These are phyloP conservation scores for Empis livida DNA, from an alignment of 2,888 invertebrate genomes.

Conservation along the genomic window DNA sequence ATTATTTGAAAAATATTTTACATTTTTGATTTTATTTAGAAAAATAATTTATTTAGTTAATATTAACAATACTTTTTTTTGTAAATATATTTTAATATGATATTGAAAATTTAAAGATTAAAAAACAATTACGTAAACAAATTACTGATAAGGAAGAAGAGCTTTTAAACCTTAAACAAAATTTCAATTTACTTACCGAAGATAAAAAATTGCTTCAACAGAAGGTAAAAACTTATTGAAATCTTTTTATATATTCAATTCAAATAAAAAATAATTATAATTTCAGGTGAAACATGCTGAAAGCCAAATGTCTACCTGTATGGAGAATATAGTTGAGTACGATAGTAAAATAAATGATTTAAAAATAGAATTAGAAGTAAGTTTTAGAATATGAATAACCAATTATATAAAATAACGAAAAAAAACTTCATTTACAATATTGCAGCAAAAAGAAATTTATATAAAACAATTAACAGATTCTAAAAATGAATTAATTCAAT, in stretches of 20 bases:
- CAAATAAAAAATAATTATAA: no score
- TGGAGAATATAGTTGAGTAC: slow-evolving; percentile 20
- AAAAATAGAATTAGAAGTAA: slow-evolving; percentile 15
- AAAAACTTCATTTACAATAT: background rate
- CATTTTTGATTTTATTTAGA: background rate
- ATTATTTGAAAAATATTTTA: background rate
- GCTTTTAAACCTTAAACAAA: slow-evolving; percentile 18
- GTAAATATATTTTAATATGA: background rate
- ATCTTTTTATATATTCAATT: background rate
- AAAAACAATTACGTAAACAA: slow-evolving; percentile 24
- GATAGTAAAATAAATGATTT: slow-evolving; percentile 19
- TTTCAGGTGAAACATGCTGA: slow-evolving; percentile 19
- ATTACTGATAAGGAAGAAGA: slow-evolving; percentile 22
- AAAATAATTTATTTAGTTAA: background rate
- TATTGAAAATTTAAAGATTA: slow-evolving; percentile 18
- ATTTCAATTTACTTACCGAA: slow-evolving; percentile 17
- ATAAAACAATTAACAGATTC: slow-evolving; percentile 20
- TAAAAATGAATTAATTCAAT: slow-evolving; percentile 26
- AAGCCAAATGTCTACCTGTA: slow-evolving; percentile 17
- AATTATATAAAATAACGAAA: background rate
- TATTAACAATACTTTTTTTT: background rate
- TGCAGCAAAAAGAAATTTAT: slow-evolving; percentile 16
- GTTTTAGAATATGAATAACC: slow-evolving; percentile 2
- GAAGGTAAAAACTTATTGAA: slow-evolving; percentile 17
- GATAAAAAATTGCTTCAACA: slow-evolving; percentile 18